Conservation (phyloP, 1,140 invertebrate species). For the Amphibalanus amphitrite region DNA sequence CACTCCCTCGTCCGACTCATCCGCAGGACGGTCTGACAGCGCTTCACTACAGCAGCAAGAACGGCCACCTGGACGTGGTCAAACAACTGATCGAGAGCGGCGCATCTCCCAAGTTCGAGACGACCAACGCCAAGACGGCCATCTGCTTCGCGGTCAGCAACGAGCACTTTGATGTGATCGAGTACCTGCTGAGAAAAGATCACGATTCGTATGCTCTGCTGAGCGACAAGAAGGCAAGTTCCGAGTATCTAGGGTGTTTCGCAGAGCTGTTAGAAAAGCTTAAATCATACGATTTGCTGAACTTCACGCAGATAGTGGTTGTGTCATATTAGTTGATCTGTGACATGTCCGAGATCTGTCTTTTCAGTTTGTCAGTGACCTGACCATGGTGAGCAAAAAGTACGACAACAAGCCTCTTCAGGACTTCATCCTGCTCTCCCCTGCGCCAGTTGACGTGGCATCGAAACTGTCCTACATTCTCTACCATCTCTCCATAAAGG, state of each 20-base stretch:
- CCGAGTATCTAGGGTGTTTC: no score
- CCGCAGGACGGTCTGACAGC: constrained; percentile 83
- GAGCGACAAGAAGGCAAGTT: constrained; percentile 88
- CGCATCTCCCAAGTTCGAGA: constrained; percentile 81
- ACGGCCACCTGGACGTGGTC: constrained; percentile 86
- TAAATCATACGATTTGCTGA: no score
- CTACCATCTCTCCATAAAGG: constrained; percentile 66
- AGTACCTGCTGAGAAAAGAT: constrained; percentile 91
- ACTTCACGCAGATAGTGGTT: no score
- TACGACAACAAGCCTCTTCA: constrained; percentile 90
- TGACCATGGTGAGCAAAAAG: constrained; percentile 96
- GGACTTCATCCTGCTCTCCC: constrained; percentile 89
- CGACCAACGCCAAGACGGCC: constrained; percentile 80
- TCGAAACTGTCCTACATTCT: constrained; percentile 92
- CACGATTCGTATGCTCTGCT: constrained; percentile 92
- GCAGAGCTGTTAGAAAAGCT: no score
- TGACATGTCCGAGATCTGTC: no score
- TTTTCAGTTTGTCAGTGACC: constrained; percentile 83
- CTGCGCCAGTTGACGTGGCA: constrained; percentile 92
- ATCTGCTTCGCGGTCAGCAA: constrained; percentile 94
- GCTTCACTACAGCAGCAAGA: constrained; percentile 85
- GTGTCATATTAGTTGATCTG: no score
- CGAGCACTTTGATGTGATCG: constrained; percentile 86
- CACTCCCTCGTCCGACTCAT: no score
- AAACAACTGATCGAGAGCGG: constrained; percentile 87